A percentile compares a stretch with the other conserved stretches of the same genome.
Conservation (phyloP, 2,888 invertebrate species). For the Meteorus colon region DNA sequence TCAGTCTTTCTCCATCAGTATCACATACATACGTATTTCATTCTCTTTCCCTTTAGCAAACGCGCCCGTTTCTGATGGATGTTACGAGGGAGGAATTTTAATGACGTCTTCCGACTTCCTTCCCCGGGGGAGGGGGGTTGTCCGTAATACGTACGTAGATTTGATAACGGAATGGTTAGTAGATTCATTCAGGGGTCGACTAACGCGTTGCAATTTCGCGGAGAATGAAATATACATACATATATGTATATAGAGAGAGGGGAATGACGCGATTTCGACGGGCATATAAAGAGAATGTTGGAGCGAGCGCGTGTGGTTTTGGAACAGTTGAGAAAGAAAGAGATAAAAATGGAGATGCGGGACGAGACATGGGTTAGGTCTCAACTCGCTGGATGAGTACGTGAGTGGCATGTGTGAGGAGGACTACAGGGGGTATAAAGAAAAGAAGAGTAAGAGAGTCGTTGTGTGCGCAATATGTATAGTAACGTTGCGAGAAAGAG, state of each 20-base stretch:
- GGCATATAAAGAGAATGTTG: slow-evolving; percentile 21
- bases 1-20: slow-evolving; percentile 18
- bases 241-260: background rate
- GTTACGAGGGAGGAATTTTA: slow-evolving; percentile 63
- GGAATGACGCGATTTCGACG: slow-evolving; percentile 34
- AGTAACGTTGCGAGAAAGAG: slow-evolving; percentile 33
- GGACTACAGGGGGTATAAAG: slow-evolving; percentile 54
- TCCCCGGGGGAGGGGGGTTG: slow-evolving; percentile 45
- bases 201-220: slow-evolving; percentile 71
- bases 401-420: slow-evolving; percentile 70
- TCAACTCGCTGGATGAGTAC: slow-evolving; percentile 67
- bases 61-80: slow-evolving; percentile 57
- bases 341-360: slow-evolving; percentile 37
- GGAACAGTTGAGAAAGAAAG: slow-evolving; percentile 48
- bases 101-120: slow-evolving; percentile 55
- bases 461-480: slow-evolving; percentile 50
- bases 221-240: slow-evolving; percentile 42
- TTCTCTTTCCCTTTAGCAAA: slow-evolving; percentile 23
- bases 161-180: slow-evolving; percentile 72
- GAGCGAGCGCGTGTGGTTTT: slow-evolving; percentile 20
- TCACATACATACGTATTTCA: slow-evolving; percentile 4
- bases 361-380: slow-evolving; percentile 45
- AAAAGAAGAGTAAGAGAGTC: slow-evolving; percentile 47
- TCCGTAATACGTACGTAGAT: slow-evolving; percentile 65
- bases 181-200: slow-evolving; percentile 62